Evolutionary conservation across 2,113 vertebrate genomes (phyloP).

Genomic region (Eonycteris spelaea): DNA sequence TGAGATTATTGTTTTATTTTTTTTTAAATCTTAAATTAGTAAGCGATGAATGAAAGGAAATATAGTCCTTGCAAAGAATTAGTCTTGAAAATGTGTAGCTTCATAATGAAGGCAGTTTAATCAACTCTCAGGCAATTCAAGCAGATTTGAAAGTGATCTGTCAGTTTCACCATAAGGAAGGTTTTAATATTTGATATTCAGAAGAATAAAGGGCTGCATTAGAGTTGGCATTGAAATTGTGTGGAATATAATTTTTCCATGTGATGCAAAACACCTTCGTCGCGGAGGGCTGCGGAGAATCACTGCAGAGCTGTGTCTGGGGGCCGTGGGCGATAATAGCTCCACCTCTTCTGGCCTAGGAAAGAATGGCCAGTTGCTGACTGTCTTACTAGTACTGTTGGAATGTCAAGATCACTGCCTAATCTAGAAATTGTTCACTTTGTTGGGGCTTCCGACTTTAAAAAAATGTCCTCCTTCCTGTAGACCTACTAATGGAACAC

Average conservation of each 20-base stretch:
- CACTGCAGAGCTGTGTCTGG: neutral
- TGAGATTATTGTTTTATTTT: constrained; percentile 14
- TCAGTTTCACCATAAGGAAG: constrained; percentile 65
- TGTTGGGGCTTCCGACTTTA: constrained; percentile 60
- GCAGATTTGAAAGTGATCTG: constrained; percentile 58
- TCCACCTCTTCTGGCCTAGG: neutral
- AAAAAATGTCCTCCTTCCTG: constrained; percentile 69
- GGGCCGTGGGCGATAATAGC: neutral
- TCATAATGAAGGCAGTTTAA: constrained; percentile 51
- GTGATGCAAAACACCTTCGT: constrained; percentile 33
- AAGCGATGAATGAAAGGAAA: neutral
- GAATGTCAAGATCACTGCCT: constrained; percentile 53
- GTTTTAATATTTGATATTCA: constrained; percentile 75
- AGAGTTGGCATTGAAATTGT: constrained; percentile 66
- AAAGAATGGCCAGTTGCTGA: neutral
- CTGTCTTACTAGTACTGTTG: neutral
- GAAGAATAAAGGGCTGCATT: constrained; percentile 67
- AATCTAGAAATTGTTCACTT: constrained; percentile 56
- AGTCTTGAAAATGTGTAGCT: constrained; percentile 37
- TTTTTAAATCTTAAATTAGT: constrained; percentile 47
- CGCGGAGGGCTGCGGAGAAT: neutral
- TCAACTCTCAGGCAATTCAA: constrained; percentile 54
- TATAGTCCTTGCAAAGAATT: constrained; percentile 36
- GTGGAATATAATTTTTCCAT: constrained; percentile 62
- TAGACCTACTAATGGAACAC: constrained; percentile 93